Evolutionary conservation across 2,888 invertebrate species (phyloP).

Genomic region (Tachina lurida): DNA sequence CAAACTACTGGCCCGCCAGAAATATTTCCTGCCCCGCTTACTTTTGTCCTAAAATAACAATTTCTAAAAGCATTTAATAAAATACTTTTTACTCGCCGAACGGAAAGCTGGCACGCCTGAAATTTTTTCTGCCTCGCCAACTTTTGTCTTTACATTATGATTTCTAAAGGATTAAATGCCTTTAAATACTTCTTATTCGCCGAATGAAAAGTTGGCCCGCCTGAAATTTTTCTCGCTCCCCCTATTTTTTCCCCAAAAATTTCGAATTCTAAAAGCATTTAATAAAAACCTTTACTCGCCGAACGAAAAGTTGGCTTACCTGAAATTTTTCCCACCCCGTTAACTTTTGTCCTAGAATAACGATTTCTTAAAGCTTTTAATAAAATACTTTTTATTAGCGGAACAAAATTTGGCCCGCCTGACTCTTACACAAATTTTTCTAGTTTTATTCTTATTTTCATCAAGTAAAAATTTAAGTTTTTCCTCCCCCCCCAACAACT

Average conservation of each 20-base stretch:
- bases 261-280: no score
- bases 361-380: slow-evolving; percentile 21
- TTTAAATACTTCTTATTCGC: slow-evolving; percentile 5
- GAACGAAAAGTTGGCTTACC: not conserved
- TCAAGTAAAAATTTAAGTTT: slow-evolving; percentile 1
- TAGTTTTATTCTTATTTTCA: not conserved
- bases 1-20: slow-evolving; percentile 14
- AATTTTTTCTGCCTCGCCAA: slow-evolving; percentile 15
- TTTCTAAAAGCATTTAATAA: not conserved
- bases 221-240: no score
- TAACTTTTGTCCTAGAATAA: slow-evolving; percentile 15
- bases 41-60: not conserved
- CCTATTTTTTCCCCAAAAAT: not conserved
- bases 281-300: no score
- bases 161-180: not conserved
- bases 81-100: not conserved
- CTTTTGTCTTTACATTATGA: not conserved
- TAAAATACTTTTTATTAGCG: slow-evolving; percentile 7
- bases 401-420: slow-evolving; percentile 4
- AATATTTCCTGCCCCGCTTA: not conserved
- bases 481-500: not conserved
- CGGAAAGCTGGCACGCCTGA: slow-evolving; percentile 2
- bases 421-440: no score
- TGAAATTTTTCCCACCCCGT: slow-evolving; percentile 60
- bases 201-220: slow-evolving; percentile 2